These are phyloP conservation scores for Sphenopsis melanotis DNA, from an alignment of 2,797 vertebrate species.

Conservation along the genomic window DNA sequence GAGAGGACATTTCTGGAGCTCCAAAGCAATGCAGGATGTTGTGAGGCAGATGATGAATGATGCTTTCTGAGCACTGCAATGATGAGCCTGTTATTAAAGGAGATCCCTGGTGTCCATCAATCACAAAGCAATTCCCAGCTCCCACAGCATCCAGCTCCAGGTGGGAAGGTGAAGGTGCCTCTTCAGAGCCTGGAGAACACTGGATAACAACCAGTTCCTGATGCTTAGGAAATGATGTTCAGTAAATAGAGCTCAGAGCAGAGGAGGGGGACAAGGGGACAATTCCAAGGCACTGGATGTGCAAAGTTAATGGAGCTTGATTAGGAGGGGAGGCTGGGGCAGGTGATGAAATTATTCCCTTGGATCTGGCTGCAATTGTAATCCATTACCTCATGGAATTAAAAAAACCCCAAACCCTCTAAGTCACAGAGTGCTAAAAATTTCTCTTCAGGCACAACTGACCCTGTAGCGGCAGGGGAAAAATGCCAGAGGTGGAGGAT, in stretches of 20 bases:
- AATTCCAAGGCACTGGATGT: not conserved
- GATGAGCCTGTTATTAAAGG: not conserved
- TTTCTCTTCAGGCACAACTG: not conserved
- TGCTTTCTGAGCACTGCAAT: accelerated
- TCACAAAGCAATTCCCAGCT: not conserved
- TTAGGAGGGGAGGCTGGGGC: not conserved
- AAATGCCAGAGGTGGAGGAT: not conserved
- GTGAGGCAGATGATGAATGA: not conserved
- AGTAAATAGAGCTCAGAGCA: not conserved
- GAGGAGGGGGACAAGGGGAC: not conserved
- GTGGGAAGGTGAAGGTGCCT: not conserved
- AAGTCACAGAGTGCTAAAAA: not conserved
- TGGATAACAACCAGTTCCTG: not conserved
- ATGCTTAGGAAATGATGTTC: not conserved
- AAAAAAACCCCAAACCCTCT: accelerated
- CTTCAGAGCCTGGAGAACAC: not conserved
- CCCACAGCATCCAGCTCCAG: accelerated
- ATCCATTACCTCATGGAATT: not conserved
- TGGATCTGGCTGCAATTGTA: not conserved
- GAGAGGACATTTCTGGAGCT: not conserved
- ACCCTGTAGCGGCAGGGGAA: accelerated
- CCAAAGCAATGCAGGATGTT: not conserved
- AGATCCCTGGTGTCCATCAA: not conserved
- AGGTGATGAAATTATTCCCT: not conserved
- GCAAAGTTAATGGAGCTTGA: not conserved